Evolutionary conservation across 2,113 vertebrate genomes (phyloP).

Genomic region (Crotalus helleri): DNA sequence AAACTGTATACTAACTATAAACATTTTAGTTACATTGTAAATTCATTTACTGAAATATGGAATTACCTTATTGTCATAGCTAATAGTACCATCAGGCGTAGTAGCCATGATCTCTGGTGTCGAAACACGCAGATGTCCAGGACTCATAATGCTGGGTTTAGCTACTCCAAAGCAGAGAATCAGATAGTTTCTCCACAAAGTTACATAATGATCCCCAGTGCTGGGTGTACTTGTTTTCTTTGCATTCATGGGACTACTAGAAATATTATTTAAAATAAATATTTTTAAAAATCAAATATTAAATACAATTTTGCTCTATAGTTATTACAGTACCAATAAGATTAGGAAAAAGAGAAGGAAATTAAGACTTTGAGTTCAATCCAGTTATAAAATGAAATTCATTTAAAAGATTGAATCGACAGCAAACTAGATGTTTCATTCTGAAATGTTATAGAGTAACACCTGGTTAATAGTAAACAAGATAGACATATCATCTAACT

Average conservation of each 20-base stretch:
- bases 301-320: constrained; percentile 8
- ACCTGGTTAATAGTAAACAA: background rate
- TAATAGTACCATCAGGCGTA: constrained; percentile 91
- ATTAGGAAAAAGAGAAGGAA: background rate
- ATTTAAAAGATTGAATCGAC: background rate
- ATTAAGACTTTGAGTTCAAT: background rate
- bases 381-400: background rate
- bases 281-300: constrained; percentile 7
- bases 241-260: constrained; percentile 92
- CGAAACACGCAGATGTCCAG: constrained; percentile 91
- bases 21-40: constrained; percentile 40
- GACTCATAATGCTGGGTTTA: constrained; percentile 97
- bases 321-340: background rate
- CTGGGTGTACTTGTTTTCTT: constrained; percentile 92
- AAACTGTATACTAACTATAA: constrained; percentile 7
- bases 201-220: constrained; percentile 88
- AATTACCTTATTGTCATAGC: constrained; percentile 94
- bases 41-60: constrained; percentile 45
- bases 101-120: constrained; percentile 96
- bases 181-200: constrained; percentile 97
- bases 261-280: constrained; percentile 38
- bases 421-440: background rate
- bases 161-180: constrained; percentile 96
- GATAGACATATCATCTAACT: background rate
- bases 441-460: background rate